phyloP scores from a whole-genome alignment of 2,797 vertebrate species.

The Platalea minor region DNA sequence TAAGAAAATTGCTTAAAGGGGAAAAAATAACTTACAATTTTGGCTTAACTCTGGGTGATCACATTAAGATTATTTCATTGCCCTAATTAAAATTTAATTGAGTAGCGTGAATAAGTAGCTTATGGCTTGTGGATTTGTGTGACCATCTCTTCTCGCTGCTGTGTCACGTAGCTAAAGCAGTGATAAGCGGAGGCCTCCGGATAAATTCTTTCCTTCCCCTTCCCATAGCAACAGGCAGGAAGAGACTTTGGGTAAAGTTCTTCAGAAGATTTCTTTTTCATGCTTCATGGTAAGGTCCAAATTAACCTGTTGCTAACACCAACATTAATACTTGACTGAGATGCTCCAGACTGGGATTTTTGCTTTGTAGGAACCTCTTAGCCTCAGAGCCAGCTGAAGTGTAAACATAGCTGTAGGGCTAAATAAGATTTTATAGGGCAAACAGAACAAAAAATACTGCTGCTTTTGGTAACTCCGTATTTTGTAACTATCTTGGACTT shows the following conservation, averaged over 20 bases:
- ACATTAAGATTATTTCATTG: neutral
- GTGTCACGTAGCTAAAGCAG: neutral
- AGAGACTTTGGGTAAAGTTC: neutral
- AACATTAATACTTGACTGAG: neutral
- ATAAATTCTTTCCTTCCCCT: neutral
- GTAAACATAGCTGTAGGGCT: neutral
- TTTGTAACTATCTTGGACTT: neutral
- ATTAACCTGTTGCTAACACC: neutral
- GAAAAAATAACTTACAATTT: neutral
- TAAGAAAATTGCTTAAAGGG: neutral
- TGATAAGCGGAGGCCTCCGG: neutral
- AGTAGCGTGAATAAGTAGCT: neutral
- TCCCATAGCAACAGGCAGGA: neutral
- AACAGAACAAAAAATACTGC: neutral
- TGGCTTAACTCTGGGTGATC: neutral
- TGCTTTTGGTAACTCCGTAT: neutral
- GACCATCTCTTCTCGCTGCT: neutral
- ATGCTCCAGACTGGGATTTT: neutral
- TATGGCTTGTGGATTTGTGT: neutral
- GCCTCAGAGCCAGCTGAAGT: neutral
- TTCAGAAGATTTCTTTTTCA: neutral
- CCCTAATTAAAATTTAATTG: neutral
- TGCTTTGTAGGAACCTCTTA: neutral
- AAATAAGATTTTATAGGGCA: neutral
- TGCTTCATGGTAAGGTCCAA: neutral